phyloP scores from a whole-genome alignment of 1,140 invertebrate genomes.

The Drosophila simulans region DNA sequence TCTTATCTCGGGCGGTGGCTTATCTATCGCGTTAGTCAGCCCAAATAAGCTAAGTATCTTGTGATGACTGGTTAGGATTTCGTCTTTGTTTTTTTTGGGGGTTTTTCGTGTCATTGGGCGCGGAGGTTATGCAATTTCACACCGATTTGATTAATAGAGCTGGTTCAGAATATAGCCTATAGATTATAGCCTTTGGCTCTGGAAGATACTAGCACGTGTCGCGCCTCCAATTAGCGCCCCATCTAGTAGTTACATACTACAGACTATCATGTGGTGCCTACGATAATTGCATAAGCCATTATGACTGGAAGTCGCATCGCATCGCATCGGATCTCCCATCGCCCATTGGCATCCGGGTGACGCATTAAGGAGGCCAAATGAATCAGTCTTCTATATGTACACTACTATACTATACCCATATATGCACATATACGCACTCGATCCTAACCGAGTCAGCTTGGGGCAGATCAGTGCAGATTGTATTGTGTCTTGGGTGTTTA shows the following conservation, averaged over 20 bases:
- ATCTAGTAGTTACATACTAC: conserved; percentile 12
- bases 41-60: conserved; percentile 29
- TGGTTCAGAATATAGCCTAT: neutral
- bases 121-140: conserved; percentile 20
- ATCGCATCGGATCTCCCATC: neutral
- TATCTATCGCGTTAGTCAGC: conserved; percentile 47
- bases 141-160: conserved; percentile 49
- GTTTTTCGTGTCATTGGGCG: conserved; percentile 39
- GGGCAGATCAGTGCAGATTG: conserved; percentile 74
- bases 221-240: conserved; percentile 40
- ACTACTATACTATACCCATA: neutral
- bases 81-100: conserved; percentile 30
- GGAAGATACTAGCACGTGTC: conserved; percentile 28
- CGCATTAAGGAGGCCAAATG: conserved; percentile 20
- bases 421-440: conserved; percentile 1
- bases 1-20: conserved; percentile 27
- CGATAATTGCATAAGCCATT: conserved; percentile 47
- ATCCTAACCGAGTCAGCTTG: conserved; percentile 57
- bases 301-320: conserved; percentile 5
- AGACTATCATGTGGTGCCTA: conserved; percentile 40
- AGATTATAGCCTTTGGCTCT: neutral
- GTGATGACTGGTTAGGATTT: conserved; percentile 31
- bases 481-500: conserved; percentile 55
- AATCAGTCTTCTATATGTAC: conserved; percentile 7
- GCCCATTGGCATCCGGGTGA: conserved; percentile 18